Conservation (phyloP, 2,888 invertebrate genomes). For the Ichneumoninae sp. region DNA sequence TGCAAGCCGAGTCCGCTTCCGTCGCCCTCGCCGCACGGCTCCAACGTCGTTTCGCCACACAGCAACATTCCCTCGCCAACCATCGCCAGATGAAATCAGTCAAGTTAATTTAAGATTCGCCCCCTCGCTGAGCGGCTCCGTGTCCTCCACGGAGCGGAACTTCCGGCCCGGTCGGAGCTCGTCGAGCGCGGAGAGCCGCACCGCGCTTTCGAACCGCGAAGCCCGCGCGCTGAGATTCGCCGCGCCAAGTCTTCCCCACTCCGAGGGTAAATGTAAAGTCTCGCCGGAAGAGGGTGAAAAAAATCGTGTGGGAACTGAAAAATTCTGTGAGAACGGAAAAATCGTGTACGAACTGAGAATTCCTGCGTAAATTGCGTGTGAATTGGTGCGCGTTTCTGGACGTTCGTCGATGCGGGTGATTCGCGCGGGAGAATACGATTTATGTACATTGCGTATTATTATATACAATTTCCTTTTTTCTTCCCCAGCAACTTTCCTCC, state of each 20-base stretch:
- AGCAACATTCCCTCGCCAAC: conserved; percentile 80
- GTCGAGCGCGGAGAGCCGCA: neutral
- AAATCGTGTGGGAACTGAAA: neutral
- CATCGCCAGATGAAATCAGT: conserved; percentile 79
- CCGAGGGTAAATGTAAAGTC: neutral
- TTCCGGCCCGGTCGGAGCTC: too few relatives aligned
- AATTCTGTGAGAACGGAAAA: conserved; percentile 12
- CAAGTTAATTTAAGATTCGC: conserved; percentile 38
- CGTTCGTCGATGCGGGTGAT: neutral
- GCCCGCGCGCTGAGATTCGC: neutral
- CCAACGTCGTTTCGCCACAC: conserved; percentile 78
- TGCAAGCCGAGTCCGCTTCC: conserved; percentile 81
- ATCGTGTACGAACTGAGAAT: neutral
- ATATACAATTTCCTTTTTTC: conserved; percentile 1
- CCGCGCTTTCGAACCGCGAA: too few relatives aligned
- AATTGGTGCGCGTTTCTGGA: conserved; percentile 25
- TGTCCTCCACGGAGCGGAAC: too few relatives aligned
- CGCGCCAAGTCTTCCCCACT: neutral
- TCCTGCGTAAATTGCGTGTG: conserved; percentile 3
- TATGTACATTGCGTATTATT: conserved; percentile 6
- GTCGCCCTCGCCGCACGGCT: conserved; percentile 76
- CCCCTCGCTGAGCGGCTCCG: neutral
- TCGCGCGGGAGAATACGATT: conserved; percentile 27
- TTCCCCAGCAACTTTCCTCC: neutral
- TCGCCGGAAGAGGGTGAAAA: conserved; percentile 17